Conservation (phyloP, 30 jellyfish, hydroid and myxozoan genomes). For the Chrysaora quinquecirrha region DNA sequence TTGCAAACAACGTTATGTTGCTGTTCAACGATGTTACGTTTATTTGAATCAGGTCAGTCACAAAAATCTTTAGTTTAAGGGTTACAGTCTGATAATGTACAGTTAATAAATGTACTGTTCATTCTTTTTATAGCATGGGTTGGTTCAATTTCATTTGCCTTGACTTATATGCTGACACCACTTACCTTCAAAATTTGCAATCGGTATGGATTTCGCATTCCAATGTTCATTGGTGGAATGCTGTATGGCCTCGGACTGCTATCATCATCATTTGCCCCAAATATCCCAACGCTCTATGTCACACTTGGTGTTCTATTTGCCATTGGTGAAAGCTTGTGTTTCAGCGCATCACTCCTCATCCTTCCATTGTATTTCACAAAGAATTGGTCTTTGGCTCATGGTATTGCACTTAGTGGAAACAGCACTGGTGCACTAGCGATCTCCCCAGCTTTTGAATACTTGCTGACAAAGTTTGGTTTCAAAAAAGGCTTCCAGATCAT, state of each 20-base stretch:
- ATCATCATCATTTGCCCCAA: slow-evolving; percentile 78
- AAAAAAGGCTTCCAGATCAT: slow-evolving; percentile 71
- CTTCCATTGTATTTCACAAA: slow-evolving; percentile 84
- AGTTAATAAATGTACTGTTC: too few relatives aligned
- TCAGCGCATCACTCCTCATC: slow-evolving; percentile 79
- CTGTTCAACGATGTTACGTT: too few relatives aligned
- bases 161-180: slow-evolving; percentile 87
- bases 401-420: slow-evolving; percentile 88
- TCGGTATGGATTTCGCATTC: slow-evolving; percentile 70
- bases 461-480: slow-evolving; percentile 61
- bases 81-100: too few relatives aligned
- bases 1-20: too few relatives aligned
- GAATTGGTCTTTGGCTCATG: slow-evolving; percentile 92
- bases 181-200: slow-evolving; percentile 81
- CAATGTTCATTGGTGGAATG: slow-evolving; percentile 78
- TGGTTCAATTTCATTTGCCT: slow-evolving; percentile 85
- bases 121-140: slow-evolving; percentile 83
- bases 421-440: slow-evolving; percentile 90
- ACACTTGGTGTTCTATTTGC: slow-evolving; percentile 82
- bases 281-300: slow-evolving; percentile 77
- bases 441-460: slow-evolving; percentile 71
- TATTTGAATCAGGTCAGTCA: too few relatives aligned
- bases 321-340: slow-evolving; percentile 79
- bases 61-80: not conserved
- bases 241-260: slow-evolving; percentile 84